Base-by-base conservation (phyloP, 2,888 invertebrate species). In the Diaphora mendica region DNA sequence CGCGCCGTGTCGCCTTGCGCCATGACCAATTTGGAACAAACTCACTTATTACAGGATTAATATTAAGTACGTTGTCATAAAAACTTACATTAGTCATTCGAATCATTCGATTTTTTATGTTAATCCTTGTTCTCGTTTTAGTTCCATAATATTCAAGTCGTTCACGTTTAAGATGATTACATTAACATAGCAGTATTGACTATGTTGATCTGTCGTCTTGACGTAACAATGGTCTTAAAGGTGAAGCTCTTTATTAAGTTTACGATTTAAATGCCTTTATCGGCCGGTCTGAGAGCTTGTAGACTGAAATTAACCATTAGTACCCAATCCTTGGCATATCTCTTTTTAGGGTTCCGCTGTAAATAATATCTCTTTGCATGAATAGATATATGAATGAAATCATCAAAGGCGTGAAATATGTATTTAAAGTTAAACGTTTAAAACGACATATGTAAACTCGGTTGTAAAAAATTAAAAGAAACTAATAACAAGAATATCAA, bases 1-100 rank as follows among this genome's bases (percentile, higher is more conserved):
- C n/a, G 11, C 51, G 55, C 26, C 26, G 26, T n/a, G 17, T 13
- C 30, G 26, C 59, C 26, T 26, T 59, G 35, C 15, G 59, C 26
- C 15, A 30, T 62, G n/a, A n/a, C 35, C 26, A 71, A n/a, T 81
- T 33, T 55, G 72, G 30, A 39, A 55, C 23, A 15, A 35, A 66
- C 71, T 42, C 35, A 72, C 17, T 26, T 62, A 62, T 30, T 62
- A 17, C 30, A 62, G 62, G 30, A 30, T 30, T 30, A 30, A 30
- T 26, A 30, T 62, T 62, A 30, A 30, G 7, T 17, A 62, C 13
- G 13, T 13, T 62, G n/a, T 51, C 23, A 55, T n/a, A 55, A n/a
- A 55, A n/a, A 55, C 55, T n/a, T n/a, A 62, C 15, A 59, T 59
- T 59, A 48, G 20, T 48, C 20, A 51, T 51, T 23, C 23, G 5